Conservation (phyloP, 2,113 vertebrate genomes). For the Rhombomys opimus region DNA sequence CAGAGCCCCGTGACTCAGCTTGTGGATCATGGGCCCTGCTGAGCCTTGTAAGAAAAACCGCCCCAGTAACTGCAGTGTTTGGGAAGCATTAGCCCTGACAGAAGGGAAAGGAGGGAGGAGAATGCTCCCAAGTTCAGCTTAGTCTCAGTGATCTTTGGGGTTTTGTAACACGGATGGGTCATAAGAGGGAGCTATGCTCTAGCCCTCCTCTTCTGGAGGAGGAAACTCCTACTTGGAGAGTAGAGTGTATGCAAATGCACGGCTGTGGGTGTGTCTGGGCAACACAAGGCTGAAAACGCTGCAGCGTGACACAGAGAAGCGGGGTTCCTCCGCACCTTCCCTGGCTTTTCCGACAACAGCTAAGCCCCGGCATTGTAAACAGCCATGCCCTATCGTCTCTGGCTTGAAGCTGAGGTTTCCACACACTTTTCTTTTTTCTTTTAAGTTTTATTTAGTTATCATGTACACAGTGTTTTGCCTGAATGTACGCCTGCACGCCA, state of each 20-base stretch:
- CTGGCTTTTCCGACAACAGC: neutral
- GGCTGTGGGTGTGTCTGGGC: neutral
- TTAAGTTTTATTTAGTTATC: too few relatives aligned
- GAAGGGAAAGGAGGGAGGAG: neutral
- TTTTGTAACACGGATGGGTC: slow-evolving; percentile 27
- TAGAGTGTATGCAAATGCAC: slow-evolving; percentile 20
- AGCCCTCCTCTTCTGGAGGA: slow-evolving; percentile 41
- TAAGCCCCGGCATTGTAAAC: slow-evolving; percentile 28
- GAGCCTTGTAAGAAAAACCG: neutral
- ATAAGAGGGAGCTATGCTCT: neutral
- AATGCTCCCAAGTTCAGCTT: neutral
- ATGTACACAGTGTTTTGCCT: too few relatives aligned
- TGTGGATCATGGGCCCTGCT: neutral
- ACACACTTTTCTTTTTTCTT: neutral
- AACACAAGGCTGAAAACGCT: neutral
- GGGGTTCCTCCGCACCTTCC: neutral
- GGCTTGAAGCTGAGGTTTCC: slow-evolving; percentile 40
- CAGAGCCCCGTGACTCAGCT: neutral
- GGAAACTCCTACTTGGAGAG: slow-evolving; percentile 43
- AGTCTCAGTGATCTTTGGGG: neutral
- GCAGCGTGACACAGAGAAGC: neutral
- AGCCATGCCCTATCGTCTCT: neutral
- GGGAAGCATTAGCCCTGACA: slow-evolving; percentile 35
- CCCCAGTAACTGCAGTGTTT: slow-evolving; percentile 21
- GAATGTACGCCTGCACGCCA: too few relatives aligned